These are phyloP conservation scores for Cebus imitator DNA, from an alignment of 2,113 vertebrate species.

Conservation along the genomic window DNA sequence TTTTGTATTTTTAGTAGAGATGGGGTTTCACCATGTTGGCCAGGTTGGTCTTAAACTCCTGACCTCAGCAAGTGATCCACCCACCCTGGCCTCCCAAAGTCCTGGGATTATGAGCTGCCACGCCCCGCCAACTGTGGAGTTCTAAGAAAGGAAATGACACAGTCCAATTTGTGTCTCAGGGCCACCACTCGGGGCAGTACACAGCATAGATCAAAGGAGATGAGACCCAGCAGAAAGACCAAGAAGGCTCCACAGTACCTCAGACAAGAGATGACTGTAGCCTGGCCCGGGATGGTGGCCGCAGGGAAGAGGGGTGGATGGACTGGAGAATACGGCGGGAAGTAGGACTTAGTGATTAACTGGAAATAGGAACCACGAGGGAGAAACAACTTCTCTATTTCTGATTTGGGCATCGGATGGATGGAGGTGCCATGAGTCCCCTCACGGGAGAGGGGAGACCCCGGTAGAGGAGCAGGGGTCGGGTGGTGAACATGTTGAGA, in stretches of 20 bases:
- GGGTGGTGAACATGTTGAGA: not conserved
- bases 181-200: not conserved
- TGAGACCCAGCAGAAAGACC: not conserved
- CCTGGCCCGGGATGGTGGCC: fast-evolving
- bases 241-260: not conserved
- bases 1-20: too few species aligned
- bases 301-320: not conserved
- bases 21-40: too few species aligned
- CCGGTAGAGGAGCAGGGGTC: fast-evolving
- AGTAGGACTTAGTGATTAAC: not conserved
- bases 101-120: too few species aligned
- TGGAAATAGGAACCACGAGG: not conserved
- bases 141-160: not conserved
- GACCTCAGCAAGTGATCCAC: too few species aligned
- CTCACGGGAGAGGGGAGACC: not conserved
- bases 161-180: not conserved
- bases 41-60: too few species aligned
- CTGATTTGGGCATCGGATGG: not conserved
- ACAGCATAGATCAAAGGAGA: not conserved
- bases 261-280: not conserved
- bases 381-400: not conserved
- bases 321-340: not conserved
- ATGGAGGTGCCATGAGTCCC: not conserved
- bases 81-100: too few species aligned
- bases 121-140: not conserved